A percentile compares a stretch with the other conserved stretches of the same genome.
These are phyloP conservation scores for Poecilus cupreus DNA, from an alignment of 2,888 invertebrate species.

Conservation along the genomic window DNA sequence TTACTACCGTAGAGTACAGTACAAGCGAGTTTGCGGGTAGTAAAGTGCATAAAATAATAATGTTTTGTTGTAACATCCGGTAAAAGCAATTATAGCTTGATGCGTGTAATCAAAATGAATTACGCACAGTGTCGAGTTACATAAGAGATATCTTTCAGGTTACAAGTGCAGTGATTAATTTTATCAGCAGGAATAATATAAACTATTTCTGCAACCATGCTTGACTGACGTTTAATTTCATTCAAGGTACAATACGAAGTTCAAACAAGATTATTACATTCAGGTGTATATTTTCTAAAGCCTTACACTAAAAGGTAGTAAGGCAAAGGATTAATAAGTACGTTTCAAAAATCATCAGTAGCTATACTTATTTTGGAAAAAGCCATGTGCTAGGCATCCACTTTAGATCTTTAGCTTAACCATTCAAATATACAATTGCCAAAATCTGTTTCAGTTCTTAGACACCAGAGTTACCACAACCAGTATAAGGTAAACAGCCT, in stretches of 20 bases:
- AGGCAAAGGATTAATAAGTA: too few species aligned
- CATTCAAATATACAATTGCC: too few species aligned
- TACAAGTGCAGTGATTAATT: background rate
- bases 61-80: constrained; percentile 3
- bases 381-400: too few species aligned
- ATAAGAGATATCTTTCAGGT: background rate
- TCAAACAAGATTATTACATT: background rate
- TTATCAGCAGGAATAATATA: background rate
- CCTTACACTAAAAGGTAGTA: too few species aligned
- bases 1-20: too few species aligned
- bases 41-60: background rate
- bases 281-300: background rate
- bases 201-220: background rate
- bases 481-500: background rate
- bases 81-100: constrained; percentile 1
- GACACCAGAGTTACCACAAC: too few species aligned
- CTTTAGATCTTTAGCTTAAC: background rate
- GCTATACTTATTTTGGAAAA: background rate
- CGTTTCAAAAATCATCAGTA: background rate
- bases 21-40: too few species aligned
- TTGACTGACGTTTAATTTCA: background rate
- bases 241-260: background rate
- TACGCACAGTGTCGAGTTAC: background rate
- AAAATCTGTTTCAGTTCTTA: background rate
- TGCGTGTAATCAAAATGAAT: background rate